phyloP scores from a whole-genome alignment of 1,140 invertebrate genomes.

The Heliconius hewitsoni region DNA sequence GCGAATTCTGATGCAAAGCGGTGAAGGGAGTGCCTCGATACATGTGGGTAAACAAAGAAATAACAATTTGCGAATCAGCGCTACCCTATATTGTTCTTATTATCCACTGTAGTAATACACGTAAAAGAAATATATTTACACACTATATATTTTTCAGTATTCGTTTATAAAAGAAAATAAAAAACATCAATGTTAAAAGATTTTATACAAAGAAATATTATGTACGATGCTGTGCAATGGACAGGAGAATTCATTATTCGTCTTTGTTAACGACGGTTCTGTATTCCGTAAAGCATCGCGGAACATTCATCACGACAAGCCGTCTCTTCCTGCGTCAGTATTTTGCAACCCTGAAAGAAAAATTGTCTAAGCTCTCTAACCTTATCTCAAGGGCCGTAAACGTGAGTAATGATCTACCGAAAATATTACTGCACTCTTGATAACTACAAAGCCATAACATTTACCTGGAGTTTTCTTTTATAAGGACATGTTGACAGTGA shows the following conservation, averaged over 20 bases:
- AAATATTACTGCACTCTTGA: constrained; percentile 15
- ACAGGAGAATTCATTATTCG: constrained; percentile 4
- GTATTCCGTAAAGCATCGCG: constrained; percentile 10
- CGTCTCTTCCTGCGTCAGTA: constrained; percentile 9
- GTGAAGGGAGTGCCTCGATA: no score
- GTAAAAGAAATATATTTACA: no score
- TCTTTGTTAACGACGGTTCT: constrained; percentile 1
- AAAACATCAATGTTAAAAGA: background rate
- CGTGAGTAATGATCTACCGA: background rate
- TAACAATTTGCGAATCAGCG: no score
- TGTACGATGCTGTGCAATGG: background rate
- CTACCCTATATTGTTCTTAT: no score
- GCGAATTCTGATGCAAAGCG: no score
- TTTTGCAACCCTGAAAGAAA: background rate
- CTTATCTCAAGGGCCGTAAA: constrained; percentile 6
- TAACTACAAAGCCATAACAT: background rate
- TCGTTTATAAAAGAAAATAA: background rate
- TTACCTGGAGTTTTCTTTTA: background rate
- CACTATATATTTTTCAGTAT: no score
- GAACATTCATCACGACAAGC: constrained; percentile 8
- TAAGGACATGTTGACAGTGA: no score
- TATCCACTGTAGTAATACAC: no score
- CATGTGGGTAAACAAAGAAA: no score
- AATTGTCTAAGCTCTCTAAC: constrained; percentile 13
- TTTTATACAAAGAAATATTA: background rate